Conservation (phyloP, 2,888 invertebrate species). For the Rugalucina vietnamica region DNA sequence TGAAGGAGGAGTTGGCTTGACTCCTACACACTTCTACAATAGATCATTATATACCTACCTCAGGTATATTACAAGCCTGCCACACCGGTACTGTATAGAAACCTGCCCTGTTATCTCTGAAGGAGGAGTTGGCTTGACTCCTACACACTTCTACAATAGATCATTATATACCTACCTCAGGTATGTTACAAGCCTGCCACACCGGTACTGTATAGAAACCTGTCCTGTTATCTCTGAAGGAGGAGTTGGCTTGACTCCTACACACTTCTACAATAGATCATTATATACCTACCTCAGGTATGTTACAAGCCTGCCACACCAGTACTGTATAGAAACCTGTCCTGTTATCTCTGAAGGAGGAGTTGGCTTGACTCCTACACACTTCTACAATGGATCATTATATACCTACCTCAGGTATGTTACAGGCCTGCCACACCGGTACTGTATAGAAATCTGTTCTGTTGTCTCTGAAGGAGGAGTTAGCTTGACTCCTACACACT, state of each 20-base stretch:
- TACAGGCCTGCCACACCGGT: conserved; percentile 73
- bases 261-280: no score
- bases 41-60: not conserved
- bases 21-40: not conserved
- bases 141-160: no score
- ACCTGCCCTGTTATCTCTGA: not conserved
- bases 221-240: not conserved
- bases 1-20: no score
- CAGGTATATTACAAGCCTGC: not conserved
- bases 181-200: not conserved
- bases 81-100: not conserved
- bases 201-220: not conserved
- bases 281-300: not conserved
- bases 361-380: no score
- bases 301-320: not conserved
- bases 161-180: no score
- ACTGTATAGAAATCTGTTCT: conserved; percentile 71
- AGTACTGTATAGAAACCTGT: not conserved
- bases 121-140: no score
- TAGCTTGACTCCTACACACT: conserved; percentile 73
- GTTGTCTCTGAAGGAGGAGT: conserved; percentile 71
- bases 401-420: conserved; percentile 72
- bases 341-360: no score
- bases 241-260: no score
- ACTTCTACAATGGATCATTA: no score